Evolutionary conservation across 35 echinoderm and acorn worm genomes (phyloP), one percentile per base, ranked within the genome.

Genomic region (Acanthaster planci): DNA sequence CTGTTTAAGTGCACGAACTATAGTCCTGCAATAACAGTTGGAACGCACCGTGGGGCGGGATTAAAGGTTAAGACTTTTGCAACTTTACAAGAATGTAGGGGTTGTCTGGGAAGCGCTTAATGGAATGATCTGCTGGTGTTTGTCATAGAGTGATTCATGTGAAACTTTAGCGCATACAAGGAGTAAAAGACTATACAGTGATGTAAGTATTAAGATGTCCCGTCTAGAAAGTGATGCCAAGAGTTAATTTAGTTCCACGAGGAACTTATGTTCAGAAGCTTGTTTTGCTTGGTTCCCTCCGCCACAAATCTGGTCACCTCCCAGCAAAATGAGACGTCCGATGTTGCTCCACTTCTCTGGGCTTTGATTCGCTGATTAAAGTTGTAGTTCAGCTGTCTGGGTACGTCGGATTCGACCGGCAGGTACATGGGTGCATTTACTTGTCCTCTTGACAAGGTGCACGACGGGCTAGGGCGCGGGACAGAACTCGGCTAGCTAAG

Each of bases 11-110:
- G 12, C 42, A 47, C 42, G 42, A 12, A 47, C 42, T 47, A 47
- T 47, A 12, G 42, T 12, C 4, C 42, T 47, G 42, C 42, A 47
- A 47, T 47, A 47, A 47, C 42, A 47, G 42, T 47, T 72, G 64
- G 64, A 26, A 34, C 64, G 7, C 64, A 72, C 64, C 64, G 9
- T 29, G 64, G 64, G 64, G 64, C 64, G 64, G 64, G 64, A 35
- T 72, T 72, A 72, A 72, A 72, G 64, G 64, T 72, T 72, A 72
- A 72, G 64, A 72, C 64, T 72, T 34, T 31, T 72, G 64, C 64
- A 72, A 72, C 64, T 72, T n/a, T 72, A 7, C 30, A 72, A 72
- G 64, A 72, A 72, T 72, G 64, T 72, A 72, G 64, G 64, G 64
- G 64, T 72, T 72, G 29, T 72, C 64, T 72, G 10, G 64, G 64